phyloP scores from a whole-genome alignment of 2,888 invertebrate genomes.

The Volucella inflata region DNA sequence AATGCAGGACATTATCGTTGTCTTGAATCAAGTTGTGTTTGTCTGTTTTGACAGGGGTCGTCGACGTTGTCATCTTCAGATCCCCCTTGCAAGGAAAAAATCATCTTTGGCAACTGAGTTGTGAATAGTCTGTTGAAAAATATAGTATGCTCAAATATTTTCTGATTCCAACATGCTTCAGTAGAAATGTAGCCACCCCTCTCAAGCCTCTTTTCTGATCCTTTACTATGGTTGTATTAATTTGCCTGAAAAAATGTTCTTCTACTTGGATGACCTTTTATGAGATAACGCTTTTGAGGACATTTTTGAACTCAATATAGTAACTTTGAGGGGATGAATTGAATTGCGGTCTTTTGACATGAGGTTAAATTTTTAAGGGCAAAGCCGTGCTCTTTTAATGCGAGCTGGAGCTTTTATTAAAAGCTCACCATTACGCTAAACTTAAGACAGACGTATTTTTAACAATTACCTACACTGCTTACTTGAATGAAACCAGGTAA shows the following conservation, averaged over 20 bases:
- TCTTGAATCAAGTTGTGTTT: slow-evolving; percentile 16
- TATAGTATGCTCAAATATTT: slow-evolving; percentile 16
- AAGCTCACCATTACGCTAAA: background rate
- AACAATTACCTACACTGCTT: background rate
- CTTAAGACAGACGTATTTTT: background rate
- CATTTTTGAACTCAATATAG: slow-evolving; percentile 11
- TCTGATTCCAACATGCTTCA: background rate
- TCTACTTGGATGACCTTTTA: slow-evolving; percentile 17
- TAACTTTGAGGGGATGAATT: slow-evolving; percentile 30
- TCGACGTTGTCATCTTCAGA: background rate
- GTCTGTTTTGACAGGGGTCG: slow-evolving; percentile 19
- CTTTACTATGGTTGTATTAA: slow-evolving; percentile 21
- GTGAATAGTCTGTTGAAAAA: slow-evolving; percentile 2
- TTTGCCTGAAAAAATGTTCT: slow-evolving; percentile 25
- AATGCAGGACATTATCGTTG: slow-evolving; percentile 17
- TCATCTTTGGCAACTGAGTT: background rate
- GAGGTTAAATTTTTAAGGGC: slow-evolving; percentile 15
- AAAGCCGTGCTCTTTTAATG: background rate
- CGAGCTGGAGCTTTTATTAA: background rate
- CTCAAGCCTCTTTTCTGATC: background rate
- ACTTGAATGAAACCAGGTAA: background rate
- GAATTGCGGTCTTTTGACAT: slow-evolving; percentile 28
- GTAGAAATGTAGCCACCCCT: background rate
- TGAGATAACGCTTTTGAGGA: slow-evolving; percentile 27
- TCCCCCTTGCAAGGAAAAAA: background rate